These are phyloP conservation scores for Netelia fuscicornis DNA, from an alignment of 2,888 invertebrate genomes.

Conservation along the genomic window DNA sequence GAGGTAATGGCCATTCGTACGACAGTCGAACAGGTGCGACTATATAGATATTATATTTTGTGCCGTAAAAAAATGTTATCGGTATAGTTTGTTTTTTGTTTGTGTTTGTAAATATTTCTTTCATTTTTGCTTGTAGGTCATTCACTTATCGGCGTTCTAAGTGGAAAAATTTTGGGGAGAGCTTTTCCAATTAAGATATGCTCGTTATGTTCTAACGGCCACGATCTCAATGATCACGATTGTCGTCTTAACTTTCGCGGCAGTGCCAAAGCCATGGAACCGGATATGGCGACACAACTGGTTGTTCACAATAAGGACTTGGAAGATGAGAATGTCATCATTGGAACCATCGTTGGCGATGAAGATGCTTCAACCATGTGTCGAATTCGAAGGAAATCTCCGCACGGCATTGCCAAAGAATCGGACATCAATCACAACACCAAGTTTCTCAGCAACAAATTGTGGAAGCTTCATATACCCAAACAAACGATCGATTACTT, in stretches of 20 bases:
- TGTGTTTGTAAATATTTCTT: slow-evolving; percentile 4
- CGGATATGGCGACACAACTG: background rate
- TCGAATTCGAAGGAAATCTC: slow-evolving; percentile 38
- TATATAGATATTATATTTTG: slow-evolving; percentile 6
- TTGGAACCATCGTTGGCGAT: slow-evolving; percentile 57
- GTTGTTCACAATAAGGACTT: slow-evolving; percentile 28
- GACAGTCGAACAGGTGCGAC: slow-evolving; percentile 34
- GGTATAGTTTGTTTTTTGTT: slow-evolving; percentile 3
- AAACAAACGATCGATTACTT: slow-evolving; percentile 47
- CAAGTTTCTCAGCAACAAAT: slow-evolving; percentile 46
- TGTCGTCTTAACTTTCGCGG: slow-evolving; percentile 26
- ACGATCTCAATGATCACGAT: slow-evolving; percentile 36
- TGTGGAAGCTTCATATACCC: slow-evolving; percentile 39
- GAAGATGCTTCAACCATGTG: slow-evolving; percentile 65
- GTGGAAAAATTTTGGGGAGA: slow-evolving; percentile 40
- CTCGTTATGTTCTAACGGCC: slow-evolving; percentile 16
- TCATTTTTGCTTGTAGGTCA: slow-evolving; percentile 30
- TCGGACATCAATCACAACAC: slow-evolving; percentile 52
- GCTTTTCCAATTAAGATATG: slow-evolving; percentile 35
- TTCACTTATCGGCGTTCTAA: slow-evolving; percentile 39
- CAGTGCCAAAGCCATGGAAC: slow-evolving; percentile 15
- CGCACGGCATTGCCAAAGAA: slow-evolving; percentile 26
- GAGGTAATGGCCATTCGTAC: slow-evolving; percentile 36
- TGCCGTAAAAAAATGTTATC: slow-evolving; percentile 1
- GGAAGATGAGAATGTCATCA: slow-evolving; percentile 51